phyloP scores from a whole-genome alignment of 2,113 vertebrate genomes.

The Tachysurus fulvidraco region DNA sequence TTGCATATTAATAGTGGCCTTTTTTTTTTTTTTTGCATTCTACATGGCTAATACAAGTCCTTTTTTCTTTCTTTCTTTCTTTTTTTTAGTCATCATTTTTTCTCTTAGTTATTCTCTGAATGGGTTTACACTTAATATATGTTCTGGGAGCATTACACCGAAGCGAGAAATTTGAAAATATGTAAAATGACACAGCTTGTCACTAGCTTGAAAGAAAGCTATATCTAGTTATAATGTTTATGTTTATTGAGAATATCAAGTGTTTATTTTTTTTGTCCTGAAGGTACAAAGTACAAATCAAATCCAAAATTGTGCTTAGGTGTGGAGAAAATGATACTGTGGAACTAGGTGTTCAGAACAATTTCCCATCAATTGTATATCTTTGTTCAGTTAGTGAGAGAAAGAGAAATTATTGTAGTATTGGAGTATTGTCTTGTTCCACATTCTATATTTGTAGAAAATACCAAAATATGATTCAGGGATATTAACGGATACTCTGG shows the following conservation, averaged over 20 bases:
- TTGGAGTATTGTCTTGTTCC: background rate
- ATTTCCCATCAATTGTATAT: background rate
- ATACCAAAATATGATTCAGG: background rate
- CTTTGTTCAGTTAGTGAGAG: background rate
- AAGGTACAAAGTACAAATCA: background rate
- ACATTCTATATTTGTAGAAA: background rate
- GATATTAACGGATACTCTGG: background rate
- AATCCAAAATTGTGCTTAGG: background rate
- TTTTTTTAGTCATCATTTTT: too few species aligned
- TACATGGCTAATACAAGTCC: background rate
- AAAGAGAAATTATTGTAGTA: background rate
- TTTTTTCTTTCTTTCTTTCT: background rate
- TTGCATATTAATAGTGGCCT: background rate
- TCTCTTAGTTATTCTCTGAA: background rate
- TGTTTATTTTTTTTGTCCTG: background rate
- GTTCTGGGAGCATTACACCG: too few species aligned
- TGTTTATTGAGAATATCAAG: background rate
- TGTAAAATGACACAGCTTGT: background rate
- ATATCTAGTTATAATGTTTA: background rate
- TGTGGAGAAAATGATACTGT: background rate
- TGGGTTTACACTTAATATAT: background rate
- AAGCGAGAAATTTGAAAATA: background rate
- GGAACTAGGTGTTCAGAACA: background rate
- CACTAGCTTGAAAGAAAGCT: background rate
- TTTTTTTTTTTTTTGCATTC: background rate